Conservation (phyloP, 2,888 invertebrate genomes). For the Rotaria sp. region DNA sequence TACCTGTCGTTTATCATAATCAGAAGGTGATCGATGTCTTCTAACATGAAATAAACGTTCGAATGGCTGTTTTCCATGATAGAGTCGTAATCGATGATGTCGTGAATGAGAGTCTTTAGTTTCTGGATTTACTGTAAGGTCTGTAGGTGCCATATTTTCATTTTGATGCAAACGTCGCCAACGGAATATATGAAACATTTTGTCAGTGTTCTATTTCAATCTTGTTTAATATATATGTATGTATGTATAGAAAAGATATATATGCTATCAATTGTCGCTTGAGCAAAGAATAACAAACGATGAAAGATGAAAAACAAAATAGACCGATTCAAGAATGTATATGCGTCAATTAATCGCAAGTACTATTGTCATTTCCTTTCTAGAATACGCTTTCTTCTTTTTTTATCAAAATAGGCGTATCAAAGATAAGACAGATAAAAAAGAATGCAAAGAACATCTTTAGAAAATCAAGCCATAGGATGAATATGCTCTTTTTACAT, state of each 20-base stretch:
- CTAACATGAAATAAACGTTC: background rate
- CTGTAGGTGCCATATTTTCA: background rate
- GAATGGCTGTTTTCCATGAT: background rate
- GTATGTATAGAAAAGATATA: background rate
- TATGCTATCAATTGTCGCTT: background rate
- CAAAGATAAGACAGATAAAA: background rate
- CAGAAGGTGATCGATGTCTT: background rate
- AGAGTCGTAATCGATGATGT: background rate
- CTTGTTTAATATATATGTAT: too few relatives aligned
- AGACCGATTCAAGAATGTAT: background rate
- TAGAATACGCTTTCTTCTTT: background rate
- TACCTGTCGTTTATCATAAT: background rate
- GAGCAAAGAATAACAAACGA: background rate
- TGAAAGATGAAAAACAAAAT: background rate
- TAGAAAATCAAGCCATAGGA: background rate
- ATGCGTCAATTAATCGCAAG: background rate
- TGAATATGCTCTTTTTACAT: background rate
- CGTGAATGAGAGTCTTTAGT: background rate
- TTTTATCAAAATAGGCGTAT: background rate
- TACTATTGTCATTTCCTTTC: background rate
- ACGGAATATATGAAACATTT: background rate
- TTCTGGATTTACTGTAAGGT: background rate
- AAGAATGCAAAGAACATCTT: background rate
- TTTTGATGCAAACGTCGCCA: background rate
- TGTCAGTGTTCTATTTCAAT: background rate